Evolutionary conservation across 1,140 invertebrate species (phyloP).

Genomic region (Anastrepha ludens): DNA sequence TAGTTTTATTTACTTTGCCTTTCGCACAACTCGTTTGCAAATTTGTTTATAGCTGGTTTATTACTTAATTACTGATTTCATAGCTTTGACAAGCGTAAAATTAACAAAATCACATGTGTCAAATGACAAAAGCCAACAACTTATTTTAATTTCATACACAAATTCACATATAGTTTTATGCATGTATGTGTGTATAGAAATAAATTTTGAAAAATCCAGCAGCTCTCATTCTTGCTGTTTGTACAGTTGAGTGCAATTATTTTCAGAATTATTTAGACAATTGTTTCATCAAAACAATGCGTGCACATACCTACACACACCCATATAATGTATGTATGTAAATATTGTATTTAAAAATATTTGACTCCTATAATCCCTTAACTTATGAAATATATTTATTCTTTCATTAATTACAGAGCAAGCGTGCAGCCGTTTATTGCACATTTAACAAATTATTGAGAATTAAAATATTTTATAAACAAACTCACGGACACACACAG

Average conservation of each 20-base stretch:
- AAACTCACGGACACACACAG: background rate
- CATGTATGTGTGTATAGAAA: background rate
- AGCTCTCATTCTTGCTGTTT: too few species aligned
- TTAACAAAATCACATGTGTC: background rate
- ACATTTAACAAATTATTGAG: background rate
- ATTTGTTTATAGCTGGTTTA: background rate
- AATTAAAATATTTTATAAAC: conserved; percentile 15
- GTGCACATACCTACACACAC: background rate
- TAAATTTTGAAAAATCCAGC: too few species aligned
- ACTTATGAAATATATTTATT: background rate
- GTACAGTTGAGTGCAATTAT: background rate
- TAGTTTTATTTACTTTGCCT: too few species aligned
- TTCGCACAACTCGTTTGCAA: background rate
- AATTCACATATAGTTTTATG: background rate
- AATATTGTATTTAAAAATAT: too few species aligned
- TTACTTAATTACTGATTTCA: conserved; percentile 20
- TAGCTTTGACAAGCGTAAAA: conserved; percentile 23
- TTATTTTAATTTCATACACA: background rate
- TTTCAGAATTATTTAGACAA: background rate
- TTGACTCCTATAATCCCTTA: too few species aligned
- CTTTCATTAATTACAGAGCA: background rate
- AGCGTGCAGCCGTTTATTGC: background rate
- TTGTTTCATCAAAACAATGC: background rate
- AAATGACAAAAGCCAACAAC: conserved; percentile 9
- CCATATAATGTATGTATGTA: background rate